Evolutionary conservation across 1,140 invertebrate species (phyloP).

Genomic region (Drosophila jambulina): DNA sequence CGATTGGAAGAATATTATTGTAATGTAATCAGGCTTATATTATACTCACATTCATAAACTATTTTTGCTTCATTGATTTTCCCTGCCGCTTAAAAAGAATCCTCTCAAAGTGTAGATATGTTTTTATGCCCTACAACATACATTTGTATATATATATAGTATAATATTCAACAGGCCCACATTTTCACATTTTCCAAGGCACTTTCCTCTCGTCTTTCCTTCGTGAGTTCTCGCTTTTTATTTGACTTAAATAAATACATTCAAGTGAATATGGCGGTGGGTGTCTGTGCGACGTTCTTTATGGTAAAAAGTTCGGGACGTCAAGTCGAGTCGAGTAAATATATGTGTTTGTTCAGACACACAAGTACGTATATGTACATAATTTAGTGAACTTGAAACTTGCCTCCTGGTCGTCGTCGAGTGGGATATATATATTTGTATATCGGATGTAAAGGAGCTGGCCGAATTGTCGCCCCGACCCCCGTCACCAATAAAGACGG

Average conservation of each 20-base stretch:
- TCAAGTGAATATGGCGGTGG: slow-evolving; percentile 36
- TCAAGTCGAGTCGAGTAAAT: slow-evolving; percentile 66
- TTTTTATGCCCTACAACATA: neutral
- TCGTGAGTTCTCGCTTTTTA: slow-evolving; percentile 33
- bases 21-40: slow-evolving; percentile 27
- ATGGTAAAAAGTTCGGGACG: slow-evolving; percentile 69
- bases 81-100: slow-evolving; percentile 14
- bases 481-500: slow-evolving; percentile 11
- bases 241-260: slow-evolving; percentile 80
- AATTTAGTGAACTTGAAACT: slow-evolving; percentile 82
- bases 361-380: slow-evolving; percentile 64
- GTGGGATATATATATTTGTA: slow-evolving; percentile 57
- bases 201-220: slow-evolving; percentile 19
- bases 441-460: slow-evolving; percentile 67
- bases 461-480: slow-evolving; percentile 21
- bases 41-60: slow-evolving; percentile 32
- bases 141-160: neutral
- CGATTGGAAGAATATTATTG: slow-evolving; percentile 51
- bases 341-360: slow-evolving; percentile 62
- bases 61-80: slow-evolving; percentile 46
- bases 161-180: slow-evolving; percentile 39
- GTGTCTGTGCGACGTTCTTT: slow-evolving; percentile 61
- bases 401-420: slow-evolving; percentile 38
- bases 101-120: slow-evolving; percentile 20
- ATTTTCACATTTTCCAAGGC: slow-evolving; percentile 23